These are phyloP conservation scores for Diarsia dahlii DNA, from an alignment of 2,888 invertebrate species.

Conservation along the genomic window DNA sequence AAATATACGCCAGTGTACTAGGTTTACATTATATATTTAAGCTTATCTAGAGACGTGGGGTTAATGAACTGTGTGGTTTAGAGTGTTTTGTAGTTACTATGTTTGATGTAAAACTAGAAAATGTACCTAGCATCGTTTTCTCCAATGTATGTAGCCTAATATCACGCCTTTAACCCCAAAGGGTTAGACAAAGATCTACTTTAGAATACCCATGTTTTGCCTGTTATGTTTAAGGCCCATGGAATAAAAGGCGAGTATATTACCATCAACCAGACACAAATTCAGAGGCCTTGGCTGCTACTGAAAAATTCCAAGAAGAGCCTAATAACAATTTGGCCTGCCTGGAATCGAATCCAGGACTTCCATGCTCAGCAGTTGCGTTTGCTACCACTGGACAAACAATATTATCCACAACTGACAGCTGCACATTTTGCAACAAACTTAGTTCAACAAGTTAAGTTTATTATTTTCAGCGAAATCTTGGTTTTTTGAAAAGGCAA, in stretches of 20 bases:
- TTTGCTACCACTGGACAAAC: too few species aligned
- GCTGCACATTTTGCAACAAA: background rate
- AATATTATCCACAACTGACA: background rate
- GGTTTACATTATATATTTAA: constrained; percentile 19
- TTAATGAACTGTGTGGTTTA: constrained; percentile 31
- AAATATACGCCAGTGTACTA: constrained; percentile 20
- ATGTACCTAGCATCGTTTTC: constrained; percentile 5
- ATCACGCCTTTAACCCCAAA: too few species aligned
- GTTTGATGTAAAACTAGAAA: constrained; percentile 5
- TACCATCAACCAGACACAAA: too few species aligned
- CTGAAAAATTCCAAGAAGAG: too few species aligned
- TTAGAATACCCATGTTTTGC: too few species aligned
- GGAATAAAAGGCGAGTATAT: too few species aligned
- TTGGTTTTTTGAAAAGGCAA: background rate
- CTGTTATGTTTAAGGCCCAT: too few species aligned
- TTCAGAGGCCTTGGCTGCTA: too few species aligned
- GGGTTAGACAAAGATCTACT: too few species aligned
- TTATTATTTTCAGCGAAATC: background rate
- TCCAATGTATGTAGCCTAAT: background rate
- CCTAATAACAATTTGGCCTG: too few species aligned
- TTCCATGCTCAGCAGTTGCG: too few species aligned
- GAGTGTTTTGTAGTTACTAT: background rate
- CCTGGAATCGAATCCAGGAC: too few species aligned
- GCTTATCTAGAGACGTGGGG: constrained; percentile 18
- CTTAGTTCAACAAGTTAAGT: background rate